Evolutionary conservation across 37 sponge, comb jelly and placozoan genomes (phyloP), one percentile per base, ranked within the genome.

Genomic region (Axinella damicornis): DNA sequence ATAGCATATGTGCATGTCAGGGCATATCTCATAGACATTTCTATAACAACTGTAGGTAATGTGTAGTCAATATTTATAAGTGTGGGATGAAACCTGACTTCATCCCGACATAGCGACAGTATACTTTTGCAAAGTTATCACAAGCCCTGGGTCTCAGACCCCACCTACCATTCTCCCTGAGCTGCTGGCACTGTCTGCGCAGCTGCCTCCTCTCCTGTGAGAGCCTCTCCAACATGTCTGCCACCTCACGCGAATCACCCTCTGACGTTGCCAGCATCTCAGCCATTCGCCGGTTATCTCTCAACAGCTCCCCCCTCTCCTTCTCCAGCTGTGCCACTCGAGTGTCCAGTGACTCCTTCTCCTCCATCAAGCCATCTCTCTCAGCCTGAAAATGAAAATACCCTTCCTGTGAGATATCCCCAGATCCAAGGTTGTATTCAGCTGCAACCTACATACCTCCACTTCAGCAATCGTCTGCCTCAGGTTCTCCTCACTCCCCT

Each of bases 201-300:
- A 92, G 64, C 21, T 65, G 58, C 57, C 74, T 82, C 57, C 82
- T 92, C 80, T 95, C 92, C 35, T 70, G 52, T 19, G 62, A 52
- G 68, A 91, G 70, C 31, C 78, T 88, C 83, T 91, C 83, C 54
- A 91, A n/a, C 30, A 88, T 34, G 18, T 63, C 27, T 27, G 84
- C 82, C 27, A 85, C 82, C 41, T 77, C 70, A 57, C 88, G 64
- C n/a, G 33, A 64, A 38, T 88, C 95, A 31, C 79, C 87, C 53
- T 95, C 90, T 22, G 87, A 64, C 24, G 69, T 80, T 31, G 79
- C 68, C 27, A 90, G 69, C 63, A 95, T 55, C 77, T 89, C 75
- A 0, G 90, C 87, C 92, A 92, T 83, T 17, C 72, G 72, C 35
- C 75, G 67, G 63, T 87, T 87, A 65, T 92, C 92, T 36, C 65